These are phyloP conservation scores for Coracopsis vasa DNA, from an alignment of 2,113 vertebrate genomes.

Conservation along the genomic window DNA sequence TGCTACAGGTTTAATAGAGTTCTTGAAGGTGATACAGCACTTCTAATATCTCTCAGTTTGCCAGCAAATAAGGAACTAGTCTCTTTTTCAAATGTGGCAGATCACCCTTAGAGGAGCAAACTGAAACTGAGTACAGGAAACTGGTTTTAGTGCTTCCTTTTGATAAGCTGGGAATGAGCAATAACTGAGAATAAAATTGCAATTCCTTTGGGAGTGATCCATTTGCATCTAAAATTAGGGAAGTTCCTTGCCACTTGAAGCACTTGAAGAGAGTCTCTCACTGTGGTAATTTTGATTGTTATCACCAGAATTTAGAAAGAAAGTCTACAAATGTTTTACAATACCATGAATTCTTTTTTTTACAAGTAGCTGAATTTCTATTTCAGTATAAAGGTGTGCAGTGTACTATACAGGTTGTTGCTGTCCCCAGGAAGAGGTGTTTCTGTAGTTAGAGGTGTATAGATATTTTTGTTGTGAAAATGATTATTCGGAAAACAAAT, in stretches of 20 bases:
- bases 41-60: constrained; percentile 33
- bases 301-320: constrained; percentile 28
- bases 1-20: constrained; percentile 52
- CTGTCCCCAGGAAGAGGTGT: constrained; percentile 43
- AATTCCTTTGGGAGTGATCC: constrained; percentile 38
- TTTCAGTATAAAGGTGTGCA: constrained; percentile 39
- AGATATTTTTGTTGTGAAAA: constrained; percentile 70
- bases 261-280: constrained; percentile 49
- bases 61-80: constrained; percentile 56
- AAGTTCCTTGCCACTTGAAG: constrained; percentile 48
- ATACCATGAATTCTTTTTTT: constrained; percentile 28
- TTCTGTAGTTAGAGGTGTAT: constrained; percentile 59
- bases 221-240: constrained; percentile 32
- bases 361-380: constrained; percentile 51
- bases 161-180: constrained; percentile 45
- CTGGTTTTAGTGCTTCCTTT: constrained; percentile 51
- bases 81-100: constrained; percentile 28
- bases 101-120: constrained; percentile 49
- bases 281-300: constrained; percentile 53
- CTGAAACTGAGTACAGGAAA: constrained; percentile 46
- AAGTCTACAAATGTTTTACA: constrained; percentile 42
- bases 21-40: constrained; percentile 29
- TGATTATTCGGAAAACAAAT: constrained; percentile 65
- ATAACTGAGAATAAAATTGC: constrained; percentile 34
- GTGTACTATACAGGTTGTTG: constrained; percentile 59